Evolutionary conservation across 2,888 invertebrate species (phyloP).

Genomic region (Rapana venosa): DNA sequence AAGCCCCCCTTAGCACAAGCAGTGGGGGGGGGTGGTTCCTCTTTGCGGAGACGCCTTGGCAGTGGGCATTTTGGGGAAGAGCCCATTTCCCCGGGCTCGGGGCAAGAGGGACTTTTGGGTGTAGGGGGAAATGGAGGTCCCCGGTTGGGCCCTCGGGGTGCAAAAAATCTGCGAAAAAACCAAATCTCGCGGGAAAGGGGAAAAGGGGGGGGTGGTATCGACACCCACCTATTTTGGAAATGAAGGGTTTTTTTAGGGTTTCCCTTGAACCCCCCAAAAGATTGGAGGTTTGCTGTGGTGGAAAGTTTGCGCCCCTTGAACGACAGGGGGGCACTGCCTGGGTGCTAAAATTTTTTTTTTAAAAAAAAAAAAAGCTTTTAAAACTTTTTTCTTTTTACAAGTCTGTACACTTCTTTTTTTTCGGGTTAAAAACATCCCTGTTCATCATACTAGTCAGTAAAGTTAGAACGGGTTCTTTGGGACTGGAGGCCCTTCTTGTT

Average conservation of each 20-base stretch:
- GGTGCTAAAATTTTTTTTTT: no score
- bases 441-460: no score
- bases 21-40: neutral
- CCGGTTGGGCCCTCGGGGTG: neutral
- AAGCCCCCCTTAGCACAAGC: neutral
- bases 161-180: slow-evolving; percentile 71
- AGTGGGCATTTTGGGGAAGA: slow-evolving; percentile 59
- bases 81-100: slow-evolving; percentile 72
- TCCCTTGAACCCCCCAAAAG: slow-evolving; percentile 42
- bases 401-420: no score
- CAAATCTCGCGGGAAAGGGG: slow-evolving; percentile 74
- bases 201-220: slow-evolving; percentile 71
- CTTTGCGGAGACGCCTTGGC: slow-evolving; percentile 42
- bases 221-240: slow-evolving; percentile 65
- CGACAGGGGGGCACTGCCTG: no score
- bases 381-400: no score
- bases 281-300: neutral
- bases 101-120: slow-evolving; percentile 64
- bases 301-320: neutral
- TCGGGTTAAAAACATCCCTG: no score
- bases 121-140: slow-evolving; percentile 39
- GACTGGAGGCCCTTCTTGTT: no score
- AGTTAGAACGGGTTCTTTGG: no score
- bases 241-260: slow-evolving; percentile 61
- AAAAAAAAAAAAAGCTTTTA: no score